Evolutionary conservation across 92 coral and sea anemone genomes (phyloP).

Genomic region (Actinostola sp.): DNA sequence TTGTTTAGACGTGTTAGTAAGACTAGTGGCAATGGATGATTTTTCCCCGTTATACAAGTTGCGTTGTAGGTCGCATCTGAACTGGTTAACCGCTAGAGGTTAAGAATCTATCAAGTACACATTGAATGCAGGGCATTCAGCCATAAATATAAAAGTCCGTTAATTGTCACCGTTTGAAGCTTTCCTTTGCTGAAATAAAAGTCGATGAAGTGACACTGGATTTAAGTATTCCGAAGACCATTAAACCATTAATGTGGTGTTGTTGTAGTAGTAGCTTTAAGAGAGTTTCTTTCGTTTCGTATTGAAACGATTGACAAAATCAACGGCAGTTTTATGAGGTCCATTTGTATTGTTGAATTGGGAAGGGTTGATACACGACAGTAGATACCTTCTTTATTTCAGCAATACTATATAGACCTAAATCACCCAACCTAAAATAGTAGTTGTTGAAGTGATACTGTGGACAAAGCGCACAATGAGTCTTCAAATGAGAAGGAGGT

Average conservation of each 20-base stretch:
- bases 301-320: neutral
- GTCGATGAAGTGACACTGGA: too few relatives aligned
- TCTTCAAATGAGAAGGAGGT: too few relatives aligned
- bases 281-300: neutral
- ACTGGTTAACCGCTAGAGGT: constrained; percentile 38
- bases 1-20: neutral
- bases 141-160: constrained; percentile 13
- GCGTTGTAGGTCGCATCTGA: neutral
- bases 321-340: neutral
- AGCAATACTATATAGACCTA: neutral
- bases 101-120: constrained; percentile 26
- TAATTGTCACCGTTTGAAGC: constrained; percentile 23
- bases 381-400: neutral
- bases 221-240: neutral
- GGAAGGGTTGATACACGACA: neutral
- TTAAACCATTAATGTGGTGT: too few relatives aligned
- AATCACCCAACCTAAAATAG: neutral
- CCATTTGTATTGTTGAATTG: constrained; percentile 2
- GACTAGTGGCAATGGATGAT: neutral
- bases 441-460: neutral
- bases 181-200: neutral
- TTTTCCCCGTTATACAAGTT: neutral
- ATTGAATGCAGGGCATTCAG: constrained; percentile 15
- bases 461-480: neutral
- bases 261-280: too few relatives aligned